Evolutionary conservation across 2,888 invertebrate genomes (phyloP).

Genomic region (Lomographa bimaculata): DNA sequence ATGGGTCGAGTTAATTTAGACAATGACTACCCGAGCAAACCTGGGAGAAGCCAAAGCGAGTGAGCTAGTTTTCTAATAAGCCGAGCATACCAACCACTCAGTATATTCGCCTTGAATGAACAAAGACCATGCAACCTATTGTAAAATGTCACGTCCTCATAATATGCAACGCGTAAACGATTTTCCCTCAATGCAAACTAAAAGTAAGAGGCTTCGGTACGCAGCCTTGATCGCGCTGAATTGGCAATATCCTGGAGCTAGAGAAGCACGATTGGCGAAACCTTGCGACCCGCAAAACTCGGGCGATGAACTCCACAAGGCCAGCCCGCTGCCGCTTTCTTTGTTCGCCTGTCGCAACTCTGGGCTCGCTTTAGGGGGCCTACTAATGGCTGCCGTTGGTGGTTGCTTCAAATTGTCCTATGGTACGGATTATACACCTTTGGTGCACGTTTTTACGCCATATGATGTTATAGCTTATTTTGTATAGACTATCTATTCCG

Average conservation of each 20-base stretch:
- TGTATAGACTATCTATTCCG: too few species aligned
- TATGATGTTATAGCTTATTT: too few species aligned
- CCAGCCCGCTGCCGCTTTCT: conserved; percentile 77
- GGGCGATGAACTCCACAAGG: conserved; percentile 81
- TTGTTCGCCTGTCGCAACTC: conserved; percentile 78
- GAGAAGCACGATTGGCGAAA: conserved; percentile 82
- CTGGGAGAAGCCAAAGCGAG: too few species aligned
- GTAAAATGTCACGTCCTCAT: conserved; percentile 1
- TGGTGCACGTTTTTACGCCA: too few species aligned
- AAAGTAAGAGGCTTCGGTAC: conserved; percentile 75
- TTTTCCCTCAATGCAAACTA: conserved; percentile 56
- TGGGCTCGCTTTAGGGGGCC: conserved; percentile 48
- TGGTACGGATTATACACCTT: too few species aligned
- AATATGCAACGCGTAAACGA: conserved; percentile 41
- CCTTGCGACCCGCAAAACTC: conserved; percentile 82
- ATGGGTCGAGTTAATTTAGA: too few species aligned
- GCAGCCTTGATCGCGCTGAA: conserved; percentile 79
- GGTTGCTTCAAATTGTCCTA: too few species aligned
- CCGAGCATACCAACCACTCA: too few species aligned
- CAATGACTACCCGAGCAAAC: too few species aligned
- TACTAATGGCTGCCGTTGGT: conserved; percentile 5
- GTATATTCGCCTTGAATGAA: too few species aligned
- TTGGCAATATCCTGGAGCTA: conserved; percentile 83
- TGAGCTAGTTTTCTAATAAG: too few species aligned
- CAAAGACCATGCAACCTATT: too few species aligned